Evolutionary conservation across 2,888 invertebrate species (phyloP).

Genomic region (Rugalucina vietnamica): DNA sequence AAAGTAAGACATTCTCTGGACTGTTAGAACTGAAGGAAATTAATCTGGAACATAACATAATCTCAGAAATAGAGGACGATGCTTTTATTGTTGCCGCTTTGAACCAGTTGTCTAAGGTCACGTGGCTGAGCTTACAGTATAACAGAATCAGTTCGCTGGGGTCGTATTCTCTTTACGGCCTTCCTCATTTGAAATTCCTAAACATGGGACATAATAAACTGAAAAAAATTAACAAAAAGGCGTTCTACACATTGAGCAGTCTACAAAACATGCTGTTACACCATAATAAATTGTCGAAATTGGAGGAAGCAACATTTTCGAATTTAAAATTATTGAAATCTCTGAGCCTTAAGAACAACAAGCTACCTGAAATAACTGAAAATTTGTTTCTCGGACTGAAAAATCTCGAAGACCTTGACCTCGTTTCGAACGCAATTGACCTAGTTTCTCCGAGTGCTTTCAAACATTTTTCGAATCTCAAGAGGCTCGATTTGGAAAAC

Average conservation of each 20-base stretch:
- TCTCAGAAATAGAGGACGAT: conserved; percentile 67
- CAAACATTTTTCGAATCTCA: conserved; percentile 62
- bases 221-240: conserved; percentile 63
- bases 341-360: conserved; percentile 69
- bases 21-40: conserved; percentile 68
- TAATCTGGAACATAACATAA: conserved; percentile 70
- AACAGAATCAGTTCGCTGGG: conserved; percentile 65
- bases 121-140: conserved; percentile 71
- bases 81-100: conserved; percentile 69
- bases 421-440: conserved; percentile 66
- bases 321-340: conserved; percentile 64
- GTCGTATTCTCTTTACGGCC: conserved; percentile 64
- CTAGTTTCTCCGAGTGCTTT: conserved; percentile 63
- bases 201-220: conserved; percentile 73
- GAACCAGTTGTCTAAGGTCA: conserved; percentile 68
- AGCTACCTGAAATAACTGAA: conserved; percentile 58
- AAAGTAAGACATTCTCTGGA: conserved; percentile 66
- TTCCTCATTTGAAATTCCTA: conserved; percentile 72
- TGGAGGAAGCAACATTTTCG: conserved; percentile 67
- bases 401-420: conserved; percentile 67
- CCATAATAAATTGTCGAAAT: conserved; percentile 62
- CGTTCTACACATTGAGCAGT: conserved; percentile 65
- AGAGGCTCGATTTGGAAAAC: conserved; percentile 62
- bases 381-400: conserved; percentile 67
- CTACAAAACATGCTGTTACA: conserved; percentile 66